These are phyloP conservation scores for Parazoanthus atlanticus DNA, from an alignment of 92 coral and sea anemone species.

Conservation along the genomic window DNA sequence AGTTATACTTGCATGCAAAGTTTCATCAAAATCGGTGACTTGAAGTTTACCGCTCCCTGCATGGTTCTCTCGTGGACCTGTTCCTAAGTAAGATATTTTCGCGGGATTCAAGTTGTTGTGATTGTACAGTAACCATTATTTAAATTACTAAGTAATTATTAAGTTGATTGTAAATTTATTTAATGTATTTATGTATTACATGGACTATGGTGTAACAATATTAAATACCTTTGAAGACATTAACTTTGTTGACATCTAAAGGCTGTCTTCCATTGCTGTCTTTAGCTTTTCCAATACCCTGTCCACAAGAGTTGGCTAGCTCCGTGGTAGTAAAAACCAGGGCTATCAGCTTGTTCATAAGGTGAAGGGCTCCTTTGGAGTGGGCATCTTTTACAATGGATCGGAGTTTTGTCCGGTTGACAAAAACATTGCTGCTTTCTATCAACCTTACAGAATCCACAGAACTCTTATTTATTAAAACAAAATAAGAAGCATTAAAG, in stretches of 20 bases:
- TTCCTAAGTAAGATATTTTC: constrained; percentile 2
- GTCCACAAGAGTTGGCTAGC: constrained; percentile 40
- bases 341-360: constrained; percentile 14
- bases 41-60: no score
- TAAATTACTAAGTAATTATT: no score
- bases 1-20: no score
- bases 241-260: background rate
- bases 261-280: background rate
- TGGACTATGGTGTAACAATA: constrained; percentile 1
- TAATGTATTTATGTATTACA: constrained; percentile 1
- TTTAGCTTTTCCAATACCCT: background rate
- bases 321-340: background rate
- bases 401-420: constrained; percentile 4
- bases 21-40: no score
- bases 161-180: background rate
- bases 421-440: background rate
- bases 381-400: background rate
- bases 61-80: no score
- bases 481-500: no score
- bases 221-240: background rate
- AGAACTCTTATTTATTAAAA: no score
- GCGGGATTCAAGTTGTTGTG: background rate
- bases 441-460: background rate
- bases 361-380: constrained; percentile 10
- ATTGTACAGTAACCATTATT: constrained; percentile 1